Percentiles rank a stretch among this genome's conserved stretches.
phyloP scores from a whole-genome alignment of 2,113 vertebrate species.

The Phainopepla nitens region DNA sequence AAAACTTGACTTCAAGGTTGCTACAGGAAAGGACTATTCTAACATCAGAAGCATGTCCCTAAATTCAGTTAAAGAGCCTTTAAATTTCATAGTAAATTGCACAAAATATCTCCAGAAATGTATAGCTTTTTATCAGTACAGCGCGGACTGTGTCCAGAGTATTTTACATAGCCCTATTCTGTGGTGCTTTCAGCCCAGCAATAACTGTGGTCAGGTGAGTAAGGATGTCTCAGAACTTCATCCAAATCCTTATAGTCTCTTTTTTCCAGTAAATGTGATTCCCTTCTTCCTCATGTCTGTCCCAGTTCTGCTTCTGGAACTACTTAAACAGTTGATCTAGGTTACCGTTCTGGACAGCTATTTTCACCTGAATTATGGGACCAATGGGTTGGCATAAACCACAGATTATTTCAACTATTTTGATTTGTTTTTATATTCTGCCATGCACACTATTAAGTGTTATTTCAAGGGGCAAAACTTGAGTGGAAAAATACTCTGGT shows the following conservation, averaged over 20 bases:
- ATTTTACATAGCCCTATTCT: background rate
- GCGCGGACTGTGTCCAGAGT: accelerated
- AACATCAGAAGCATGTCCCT: background rate
- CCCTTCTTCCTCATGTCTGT: background rate
- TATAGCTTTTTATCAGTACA: background rate
- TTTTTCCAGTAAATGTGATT: background rate
- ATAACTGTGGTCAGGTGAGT: background rate
- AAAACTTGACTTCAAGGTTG: background rate
- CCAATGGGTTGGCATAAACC: background rate
- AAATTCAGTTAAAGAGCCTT: background rate
- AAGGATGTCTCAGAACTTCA: background rate
- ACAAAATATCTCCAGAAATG: background rate
- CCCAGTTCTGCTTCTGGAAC: background rate
- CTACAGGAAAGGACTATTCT: background rate
- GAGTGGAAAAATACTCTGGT: background rate
- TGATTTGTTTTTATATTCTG: background rate
- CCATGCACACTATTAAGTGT: background rate
- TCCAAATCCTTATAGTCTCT: background rate
- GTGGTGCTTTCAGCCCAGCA: background rate
- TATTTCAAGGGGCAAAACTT: background rate
- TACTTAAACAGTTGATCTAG: background rate
- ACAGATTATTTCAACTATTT: background rate
- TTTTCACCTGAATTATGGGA: background rate
- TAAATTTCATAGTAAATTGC: background rate
- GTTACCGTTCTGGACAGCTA: background rate